Conservation (phyloP, 2,888 invertebrate species). For the Polyommatus iphigenia region DNA sequence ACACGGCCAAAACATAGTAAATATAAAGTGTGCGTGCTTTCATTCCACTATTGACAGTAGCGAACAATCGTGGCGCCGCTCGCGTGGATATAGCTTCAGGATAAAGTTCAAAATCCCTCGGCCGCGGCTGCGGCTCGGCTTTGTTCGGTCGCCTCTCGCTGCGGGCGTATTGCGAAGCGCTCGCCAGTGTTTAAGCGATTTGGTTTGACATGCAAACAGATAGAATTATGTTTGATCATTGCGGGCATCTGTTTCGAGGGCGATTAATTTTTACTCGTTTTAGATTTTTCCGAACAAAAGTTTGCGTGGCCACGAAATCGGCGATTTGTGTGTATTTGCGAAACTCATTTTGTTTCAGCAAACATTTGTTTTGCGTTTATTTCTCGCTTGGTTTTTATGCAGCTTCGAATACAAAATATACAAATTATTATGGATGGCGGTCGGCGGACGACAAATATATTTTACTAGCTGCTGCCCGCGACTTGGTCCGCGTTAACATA, state of each 20-base stretch:
- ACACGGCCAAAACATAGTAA: slow-evolving; percentile 55
- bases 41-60: slow-evolving; percentile 55
- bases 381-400: too few species aligned
- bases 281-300: slow-evolving; percentile 20
- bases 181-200: slow-evolving; percentile 51
- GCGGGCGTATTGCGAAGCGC: slow-evolving; percentile 50
- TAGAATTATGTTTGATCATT: slow-evolving; percentile 45
- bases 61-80: background rate
- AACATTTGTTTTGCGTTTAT: background rate
- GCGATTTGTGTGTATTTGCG: background rate
- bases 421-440: too few species aligned
- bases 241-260: slow-evolving; percentile 46
- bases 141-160: slow-evolving; percentile 44
- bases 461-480: too few species aligned
- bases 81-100: background rate
- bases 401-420: too few species aligned
- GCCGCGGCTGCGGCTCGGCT: slow-evolving; percentile 32
- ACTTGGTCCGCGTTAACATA: too few species aligned
- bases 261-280: slow-evolving; percentile 47
- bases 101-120: background rate
- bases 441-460: too few species aligned
- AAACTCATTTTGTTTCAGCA: background rate
- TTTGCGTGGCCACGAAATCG: slow-evolving; percentile 1
- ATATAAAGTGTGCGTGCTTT: slow-evolving; percentile 55
- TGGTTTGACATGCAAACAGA: slow-evolving; percentile 50